Evolutionary conservation across 37 sponge, comb jelly and placozoan species (phyloP).

Genomic region (Ephydatia muelleri): DNA sequence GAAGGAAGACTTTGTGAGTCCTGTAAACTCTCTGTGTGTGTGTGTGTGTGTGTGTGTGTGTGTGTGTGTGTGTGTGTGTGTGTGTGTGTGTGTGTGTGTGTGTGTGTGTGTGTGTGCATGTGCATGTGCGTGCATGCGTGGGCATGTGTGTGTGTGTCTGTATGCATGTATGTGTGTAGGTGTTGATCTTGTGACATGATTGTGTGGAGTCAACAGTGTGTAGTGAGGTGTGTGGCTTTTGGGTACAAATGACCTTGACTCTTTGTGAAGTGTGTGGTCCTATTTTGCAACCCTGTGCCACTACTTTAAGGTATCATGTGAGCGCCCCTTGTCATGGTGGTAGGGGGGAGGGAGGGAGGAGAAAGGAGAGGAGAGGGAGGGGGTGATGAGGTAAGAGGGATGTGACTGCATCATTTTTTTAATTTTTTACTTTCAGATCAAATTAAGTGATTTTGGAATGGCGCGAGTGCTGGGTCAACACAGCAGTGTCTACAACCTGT

Average conservation of each 20-base stretch:
- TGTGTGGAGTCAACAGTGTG: neutral
- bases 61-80: constrained; percentile 14
- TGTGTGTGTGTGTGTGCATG: constrained; percentile 5
- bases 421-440: constrained; percentile 45
- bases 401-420: too few species aligned
- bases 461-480: constrained; percentile 53
- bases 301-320: too few species aligned
- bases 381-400: neutral
- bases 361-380: neutral
- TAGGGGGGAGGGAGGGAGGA: constrained; percentile 16
- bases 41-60: neutral
- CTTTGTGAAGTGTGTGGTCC: neutral
- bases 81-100: constrained; percentile 7
- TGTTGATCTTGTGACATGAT: constrained; percentile 3
- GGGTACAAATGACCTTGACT: neutral
- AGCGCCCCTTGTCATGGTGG: neutral
- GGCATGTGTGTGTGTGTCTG: neutral
- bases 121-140: neutral
- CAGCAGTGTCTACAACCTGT: constrained; percentile 44
- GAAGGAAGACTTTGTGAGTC: constrained; percentile 26
- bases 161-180: neutral
- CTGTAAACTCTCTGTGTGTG: neutral
- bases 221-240: neutral
- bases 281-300: too few species aligned
- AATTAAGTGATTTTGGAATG: constrained; percentile 77